Percentiles rank a stretch among this genome's conserved stretches.
Evolutionary conservation across 2,888 invertebrate species (phyloP).

Genomic region (Zygogramma bicolorata): DNA sequence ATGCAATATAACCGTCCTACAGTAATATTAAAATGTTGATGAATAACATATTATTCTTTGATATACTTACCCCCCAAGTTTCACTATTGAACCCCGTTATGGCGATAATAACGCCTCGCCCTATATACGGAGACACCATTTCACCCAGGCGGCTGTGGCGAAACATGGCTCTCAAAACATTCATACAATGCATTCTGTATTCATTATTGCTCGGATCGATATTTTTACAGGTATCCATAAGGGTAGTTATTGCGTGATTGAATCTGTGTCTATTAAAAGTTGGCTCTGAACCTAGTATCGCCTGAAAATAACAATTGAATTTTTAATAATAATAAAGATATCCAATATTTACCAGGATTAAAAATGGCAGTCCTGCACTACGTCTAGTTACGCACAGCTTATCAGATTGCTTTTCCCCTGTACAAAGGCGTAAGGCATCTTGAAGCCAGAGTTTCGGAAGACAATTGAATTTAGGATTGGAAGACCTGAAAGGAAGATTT

Average conservation of each 20-base stretch:
- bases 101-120: conserved; percentile 78
- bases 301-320: conserved; percentile 69
- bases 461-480: conserved; percentile 65
- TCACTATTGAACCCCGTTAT: conserved; percentile 79
- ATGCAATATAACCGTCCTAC: no score
- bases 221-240: conserved; percentile 68
- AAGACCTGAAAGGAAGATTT: conserved; percentile 28
- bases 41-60: neutral
- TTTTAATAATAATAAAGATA: conserved; percentile 8
- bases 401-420: conserved; percentile 65
- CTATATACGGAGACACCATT: conserved; percentile 76
- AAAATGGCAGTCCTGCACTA: conserved; percentile 94
- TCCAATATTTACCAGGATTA: conserved; percentile 76
- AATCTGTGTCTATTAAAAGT: conserved; percentile 50
- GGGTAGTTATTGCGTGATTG: conserved; percentile 68
- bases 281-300: conserved; percentile 81
- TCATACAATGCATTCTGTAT: conserved; percentile 83
- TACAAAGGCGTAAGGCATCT: conserved; percentile 71
- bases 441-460: conserved; percentile 77
- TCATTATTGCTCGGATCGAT: conserved; percentile 62
- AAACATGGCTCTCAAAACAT: conserved; percentile 86
- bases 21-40: no score
- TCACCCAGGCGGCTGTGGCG: conserved; percentile 83
- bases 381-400: conserved; percentile 86
- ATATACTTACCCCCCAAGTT: conserved; percentile 81